Evolutionary conservation across 37 sponge, comb jelly and placozoan genomes (phyloP).

Genomic region (Agelas oroides): DNA sequence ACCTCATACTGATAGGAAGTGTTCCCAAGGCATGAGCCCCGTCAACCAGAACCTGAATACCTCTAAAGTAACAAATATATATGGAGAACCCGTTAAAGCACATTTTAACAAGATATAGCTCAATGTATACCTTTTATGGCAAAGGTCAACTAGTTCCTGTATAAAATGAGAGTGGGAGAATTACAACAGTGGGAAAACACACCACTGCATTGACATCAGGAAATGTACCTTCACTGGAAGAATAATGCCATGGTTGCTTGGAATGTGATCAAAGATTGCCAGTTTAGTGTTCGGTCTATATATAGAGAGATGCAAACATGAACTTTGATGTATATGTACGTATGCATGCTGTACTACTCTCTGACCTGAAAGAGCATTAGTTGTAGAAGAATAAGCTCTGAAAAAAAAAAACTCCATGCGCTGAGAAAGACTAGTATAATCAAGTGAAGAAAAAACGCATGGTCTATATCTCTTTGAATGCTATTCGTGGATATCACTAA

Average conservation of each 20-base stretch:
- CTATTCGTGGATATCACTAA: too few relatives aligned
- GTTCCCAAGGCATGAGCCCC: conserved; percentile 93
- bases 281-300: conserved; percentile 68
- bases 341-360: too few relatives aligned
- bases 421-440: too few relatives aligned
- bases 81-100: too few relatives aligned
- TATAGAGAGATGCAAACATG: too few relatives aligned
- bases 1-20: conserved; percentile 80
- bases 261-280: conserved; percentile 77
- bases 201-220: neutral
- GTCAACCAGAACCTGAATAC: conserved; percentile 86
- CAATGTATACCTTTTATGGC: conserved; percentile 53
- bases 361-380: too few relatives aligned
- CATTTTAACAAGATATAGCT: neutral
- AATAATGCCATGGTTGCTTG: conserved; percentile 73
- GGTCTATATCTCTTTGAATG: too few relatives aligned
- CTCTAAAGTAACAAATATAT: conserved; percentile 17
- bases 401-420: too few relatives aligned
- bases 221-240: conserved; percentile 69
- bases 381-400: too few relatives aligned
- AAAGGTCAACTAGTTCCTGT: conserved; percentile 60
- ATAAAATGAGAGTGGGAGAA: neutral
- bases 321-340: neutral
- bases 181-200: too few relatives aligned
- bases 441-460: too few relatives aligned